A percentile compares a stretch with the other conserved stretches of the same genome.
phyloP scores from a whole-genome alignment of 2,888 invertebrate genomes.

The Epinotia nisella region DNA sequence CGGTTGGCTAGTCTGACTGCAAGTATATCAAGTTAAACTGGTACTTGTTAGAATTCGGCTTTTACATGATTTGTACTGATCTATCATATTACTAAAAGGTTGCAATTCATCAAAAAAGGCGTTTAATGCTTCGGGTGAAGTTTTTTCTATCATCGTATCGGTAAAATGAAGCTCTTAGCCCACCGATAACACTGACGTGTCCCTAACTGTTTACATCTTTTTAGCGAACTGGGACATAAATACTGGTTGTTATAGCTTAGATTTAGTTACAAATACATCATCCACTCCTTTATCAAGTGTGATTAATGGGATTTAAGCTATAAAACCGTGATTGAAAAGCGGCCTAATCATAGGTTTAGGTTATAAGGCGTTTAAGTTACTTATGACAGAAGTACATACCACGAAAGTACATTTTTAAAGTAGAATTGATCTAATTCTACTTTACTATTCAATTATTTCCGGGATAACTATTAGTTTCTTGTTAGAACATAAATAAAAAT shows the following conservation, averaged over 20 bases:
- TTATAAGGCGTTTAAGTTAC: conserved; percentile 41
- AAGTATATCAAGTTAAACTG: too few species aligned
- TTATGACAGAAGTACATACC: conserved; percentile 57
- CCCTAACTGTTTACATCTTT: conserved; percentile 50
- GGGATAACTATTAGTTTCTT: conserved; percentile 46
- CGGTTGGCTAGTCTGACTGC: neutral
- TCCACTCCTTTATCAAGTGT: neutral
- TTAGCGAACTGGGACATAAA: neutral
- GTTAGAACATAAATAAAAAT: conserved; percentile 46
- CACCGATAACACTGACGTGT: conserved; percentile 68
- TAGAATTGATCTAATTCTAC: conserved; percentile 49
- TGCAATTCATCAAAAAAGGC: neutral
- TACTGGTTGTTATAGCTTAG: neutral
- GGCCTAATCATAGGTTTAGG: conserved; percentile 39
- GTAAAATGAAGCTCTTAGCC: conserved; percentile 25
- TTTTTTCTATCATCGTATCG: neutral
- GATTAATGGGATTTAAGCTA: conserved; percentile 11
- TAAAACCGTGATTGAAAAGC: conserved; percentile 20
- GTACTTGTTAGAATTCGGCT: neutral
- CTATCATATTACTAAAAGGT: neutral
- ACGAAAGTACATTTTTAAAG: conserved; percentile 59
- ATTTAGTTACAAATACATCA: neutral
- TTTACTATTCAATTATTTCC: conserved; percentile 47
- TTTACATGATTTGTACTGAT: neutral
- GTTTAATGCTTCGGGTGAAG: neutral